Base-by-base conservation (phyloP, 2,113 vertebrate species). In the Leucosticte australis region DNA sequence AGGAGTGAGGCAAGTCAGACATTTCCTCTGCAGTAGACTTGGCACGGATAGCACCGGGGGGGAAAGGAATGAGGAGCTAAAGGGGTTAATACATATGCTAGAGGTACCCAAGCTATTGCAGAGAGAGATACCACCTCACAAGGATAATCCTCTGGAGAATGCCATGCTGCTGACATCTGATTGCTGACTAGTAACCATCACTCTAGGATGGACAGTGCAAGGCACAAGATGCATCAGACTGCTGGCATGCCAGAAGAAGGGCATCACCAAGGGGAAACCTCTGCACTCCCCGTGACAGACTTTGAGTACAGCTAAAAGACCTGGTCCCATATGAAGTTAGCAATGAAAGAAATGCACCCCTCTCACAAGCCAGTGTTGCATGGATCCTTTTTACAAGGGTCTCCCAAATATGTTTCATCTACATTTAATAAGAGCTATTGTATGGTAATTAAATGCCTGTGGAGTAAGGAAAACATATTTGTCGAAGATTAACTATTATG, bases 391-490 rank as follows among this genome's bases (percentile, higher is more conserved):
- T 75, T 77, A 57, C 31, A 87, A 80, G 49, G 60, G 53, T 92
- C 69, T 96, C 55, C 79, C 77, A 70, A 68, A 63, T 87, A 92
- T 81, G 68, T 73, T 96, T 88, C 76, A 74, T 49, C 96, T 92
- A 83, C 60, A n/a, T 73, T 96, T 97, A 96, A 92, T 96, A 95
- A 91, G 70, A 90, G 21, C 92, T 97, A 97, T 95, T 97, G 79
- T 89, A 90, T 94, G 76, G 92, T 97, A 98, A 98, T 97, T 97
- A 95, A 97, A 96, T 96, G 76, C 78, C 83, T 60, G 27, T 84
- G 57, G 83, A 98, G 90, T 96, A 95, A 95, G 92, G 75, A 96
- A 97, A 97, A 93, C 87, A 81, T 95, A 97, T 98, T 94, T 97
- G 87, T 91, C 9, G 3, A 95, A 96, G 95, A 97, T 97, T 97